These are phyloP conservation scores for Gulo gulo DNA, from an alignment of 2,113 vertebrate species.

Conservation along the genomic window DNA sequence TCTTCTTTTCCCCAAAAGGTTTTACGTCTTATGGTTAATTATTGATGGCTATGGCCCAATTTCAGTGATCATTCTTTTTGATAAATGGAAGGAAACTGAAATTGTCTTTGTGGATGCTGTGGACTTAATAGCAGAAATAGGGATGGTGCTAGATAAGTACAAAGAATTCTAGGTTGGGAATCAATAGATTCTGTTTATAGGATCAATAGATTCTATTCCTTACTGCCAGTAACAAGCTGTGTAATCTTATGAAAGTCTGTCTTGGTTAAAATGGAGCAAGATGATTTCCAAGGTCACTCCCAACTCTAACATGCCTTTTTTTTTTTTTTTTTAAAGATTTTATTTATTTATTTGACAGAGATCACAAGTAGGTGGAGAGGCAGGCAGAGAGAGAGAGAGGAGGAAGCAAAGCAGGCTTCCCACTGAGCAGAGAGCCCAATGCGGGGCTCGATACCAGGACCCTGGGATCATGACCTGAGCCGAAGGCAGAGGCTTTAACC, in stretches of 20 bases:
- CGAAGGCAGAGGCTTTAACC: too few relatives aligned
- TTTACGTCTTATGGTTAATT: not conserved
- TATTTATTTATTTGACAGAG: too few relatives aligned
- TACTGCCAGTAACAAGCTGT: not conserved
- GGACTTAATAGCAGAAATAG: not conserved
- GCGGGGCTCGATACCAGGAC: too few relatives aligned
- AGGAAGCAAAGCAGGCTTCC: too few relatives aligned
- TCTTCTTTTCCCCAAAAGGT: not conserved
- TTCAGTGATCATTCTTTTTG: conserved; percentile 14
- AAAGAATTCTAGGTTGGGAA: not conserved
- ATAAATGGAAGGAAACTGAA: conserved; percentile 11
- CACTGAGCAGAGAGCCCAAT: too few relatives aligned
- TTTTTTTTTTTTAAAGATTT: too few relatives aligned
- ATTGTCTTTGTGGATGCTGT: not conserved
- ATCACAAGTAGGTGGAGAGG: too few relatives aligned
- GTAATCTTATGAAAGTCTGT: not conserved
- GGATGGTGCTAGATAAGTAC: not conserved
- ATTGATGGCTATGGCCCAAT: not conserved
- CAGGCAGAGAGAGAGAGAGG: too few relatives aligned
- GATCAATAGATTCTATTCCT: conserved; percentile 21
- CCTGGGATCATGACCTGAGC: too few relatives aligned
- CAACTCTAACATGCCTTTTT: conserved; percentile 15
- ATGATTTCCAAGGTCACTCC: not conserved
- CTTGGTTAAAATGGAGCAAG: conserved; percentile 48
- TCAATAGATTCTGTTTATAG: not conserved